These are phyloP conservation scores for Saccostrea cuccullata DNA, from an alignment of 1,140 invertebrate species.

Conservation along the genomic window DNA sequence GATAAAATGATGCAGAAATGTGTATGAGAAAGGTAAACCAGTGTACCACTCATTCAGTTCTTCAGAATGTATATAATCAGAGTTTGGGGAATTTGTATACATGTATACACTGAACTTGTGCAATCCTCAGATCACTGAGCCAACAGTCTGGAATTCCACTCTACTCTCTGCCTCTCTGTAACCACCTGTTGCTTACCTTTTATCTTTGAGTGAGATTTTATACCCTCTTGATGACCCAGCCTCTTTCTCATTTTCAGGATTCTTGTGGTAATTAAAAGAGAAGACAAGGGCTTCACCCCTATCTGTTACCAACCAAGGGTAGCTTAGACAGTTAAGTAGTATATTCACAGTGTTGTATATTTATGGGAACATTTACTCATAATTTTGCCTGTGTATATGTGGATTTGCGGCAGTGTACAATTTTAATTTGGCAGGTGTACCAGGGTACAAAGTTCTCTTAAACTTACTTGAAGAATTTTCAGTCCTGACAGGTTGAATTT, in stretches of 20 bases:
- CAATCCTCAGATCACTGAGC: not conserved
- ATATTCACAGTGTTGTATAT: not conserved
- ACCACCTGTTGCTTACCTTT: conserved; percentile 60
- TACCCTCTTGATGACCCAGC: conserved; percentile 42
- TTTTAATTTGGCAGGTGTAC: too few relatives aligned
- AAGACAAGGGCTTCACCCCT: conserved; percentile 81
- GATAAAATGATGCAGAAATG: too few relatives aligned
- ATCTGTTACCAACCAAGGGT: conserved; percentile 82
- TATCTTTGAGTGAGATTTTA: conserved; percentile 66
- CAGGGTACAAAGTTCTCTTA: too few relatives aligned
- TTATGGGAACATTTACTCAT: too few relatives aligned
- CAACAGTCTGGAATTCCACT: not conserved
- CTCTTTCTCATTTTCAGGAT: conserved; percentile 44
- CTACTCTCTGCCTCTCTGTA: not conserved
- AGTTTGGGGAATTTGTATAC: not conserved
- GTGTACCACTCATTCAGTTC: too few relatives aligned
- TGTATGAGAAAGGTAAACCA: too few relatives aligned
- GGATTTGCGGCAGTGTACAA: too few relatives aligned
- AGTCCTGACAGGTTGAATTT: too few relatives aligned
- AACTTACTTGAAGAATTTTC: too few relatives aligned
- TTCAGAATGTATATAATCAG: too few relatives aligned
- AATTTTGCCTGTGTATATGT: too few relatives aligned
- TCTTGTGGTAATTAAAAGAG: conserved; percentile 55
- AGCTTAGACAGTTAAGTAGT: conserved; percentile 61
- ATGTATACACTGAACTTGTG: not conserved